Percentiles rank a stretch among this genome's conserved stretches.
These are phyloP conservation scores for Sinocyclocheilus rhinocerous DNA, from an alignment of 2,113 vertebrate species.

Conservation along the genomic window DNA sequence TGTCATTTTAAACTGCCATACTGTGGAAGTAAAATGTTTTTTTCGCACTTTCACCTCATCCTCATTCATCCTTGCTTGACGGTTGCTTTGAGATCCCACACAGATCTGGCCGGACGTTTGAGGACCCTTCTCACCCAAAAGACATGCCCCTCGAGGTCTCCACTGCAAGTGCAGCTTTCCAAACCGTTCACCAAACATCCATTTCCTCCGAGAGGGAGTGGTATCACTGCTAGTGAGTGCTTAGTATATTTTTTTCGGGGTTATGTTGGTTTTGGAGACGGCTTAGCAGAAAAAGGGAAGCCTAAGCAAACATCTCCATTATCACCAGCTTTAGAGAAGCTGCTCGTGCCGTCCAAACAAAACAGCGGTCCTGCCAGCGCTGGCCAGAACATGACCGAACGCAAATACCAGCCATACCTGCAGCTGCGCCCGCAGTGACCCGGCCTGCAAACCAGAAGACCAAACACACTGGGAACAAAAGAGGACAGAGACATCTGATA, in stretches of 20 bases:
- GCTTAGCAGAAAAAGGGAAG: constrained; percentile 39
- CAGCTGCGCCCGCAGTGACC: not conserved
- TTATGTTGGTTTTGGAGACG: constrained; percentile 31
- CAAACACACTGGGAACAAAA: not conserved
- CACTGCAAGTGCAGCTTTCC: not conserved
- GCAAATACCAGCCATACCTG: constrained; percentile 47
- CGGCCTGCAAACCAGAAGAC: not conserved
- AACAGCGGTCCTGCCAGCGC: constrained; percentile 21
- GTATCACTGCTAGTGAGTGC: not conserved
- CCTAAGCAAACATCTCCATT: constrained; percentile 49
- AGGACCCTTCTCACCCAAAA: not conserved
- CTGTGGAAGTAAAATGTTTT: not conserved
- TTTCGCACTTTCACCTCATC: not conserved
- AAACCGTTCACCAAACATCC: not conserved
- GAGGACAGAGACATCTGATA: not conserved
- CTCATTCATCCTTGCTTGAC: not conserved
- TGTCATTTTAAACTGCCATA: not conserved
- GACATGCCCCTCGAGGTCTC: not conserved
- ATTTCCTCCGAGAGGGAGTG: not conserved
- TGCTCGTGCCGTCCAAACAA: constrained; percentile 29
- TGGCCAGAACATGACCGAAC: not conserved
- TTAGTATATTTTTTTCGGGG: constrained; percentile 1
- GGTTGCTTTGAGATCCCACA: not conserved
- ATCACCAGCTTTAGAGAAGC: constrained; percentile 44
- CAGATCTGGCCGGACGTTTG: not conserved